Evolutionary conservation across 2,888 invertebrate species (phyloP).

Genomic region (Dryomyza anilis): DNA sequence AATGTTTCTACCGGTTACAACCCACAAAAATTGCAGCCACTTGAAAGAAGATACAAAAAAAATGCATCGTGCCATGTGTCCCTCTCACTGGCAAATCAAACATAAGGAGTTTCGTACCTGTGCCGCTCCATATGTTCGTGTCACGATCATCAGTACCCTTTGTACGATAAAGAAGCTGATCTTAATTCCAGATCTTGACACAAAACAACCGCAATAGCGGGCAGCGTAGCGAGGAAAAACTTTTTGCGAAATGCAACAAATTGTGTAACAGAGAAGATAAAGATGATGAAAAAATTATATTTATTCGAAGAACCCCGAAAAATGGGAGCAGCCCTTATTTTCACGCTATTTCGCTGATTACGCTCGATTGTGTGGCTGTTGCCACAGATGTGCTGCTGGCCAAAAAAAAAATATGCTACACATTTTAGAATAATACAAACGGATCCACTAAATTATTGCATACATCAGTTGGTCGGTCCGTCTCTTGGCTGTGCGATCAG

Average conservation of each 20-base stretch:
- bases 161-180: slow-evolving; percentile 36
- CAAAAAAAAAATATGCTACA: neutral
- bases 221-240: slow-evolving; percentile 2
- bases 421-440: no score
- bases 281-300: slow-evolving; percentile 6
- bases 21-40: slow-evolving; percentile 1
- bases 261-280: slow-evolving; percentile 28
- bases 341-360: slow-evolving; percentile 40
- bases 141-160: slow-evolving; percentile 18
- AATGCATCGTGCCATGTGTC: slow-evolving; percentile 9
- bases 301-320: slow-evolving; percentile 9
- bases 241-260: slow-evolving; percentile 38
- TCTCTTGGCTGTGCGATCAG: no score
- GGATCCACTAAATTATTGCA: slow-evolving; percentile 24
- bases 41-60: no score
- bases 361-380: slow-evolving; percentile 34
- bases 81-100: slow-evolving; percentile 4
- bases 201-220: no score
- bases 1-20: neutral
- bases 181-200: slow-evolving; percentile 51
- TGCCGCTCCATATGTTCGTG: slow-evolving; percentile 4
- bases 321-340: slow-evolving; percentile 35
- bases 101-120: neutral
- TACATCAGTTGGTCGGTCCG: slow-evolving; percentile 2
- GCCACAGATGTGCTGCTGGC: slow-evolving; percentile 49